A percentile compares a stretch with the other conserved stretches of the same genome.
These are phyloP conservation scores for Apostichopus parvimensis DNA, from an alignment of 35 echinoderm and acorn worm species.

Conservation along the genomic window DNA sequence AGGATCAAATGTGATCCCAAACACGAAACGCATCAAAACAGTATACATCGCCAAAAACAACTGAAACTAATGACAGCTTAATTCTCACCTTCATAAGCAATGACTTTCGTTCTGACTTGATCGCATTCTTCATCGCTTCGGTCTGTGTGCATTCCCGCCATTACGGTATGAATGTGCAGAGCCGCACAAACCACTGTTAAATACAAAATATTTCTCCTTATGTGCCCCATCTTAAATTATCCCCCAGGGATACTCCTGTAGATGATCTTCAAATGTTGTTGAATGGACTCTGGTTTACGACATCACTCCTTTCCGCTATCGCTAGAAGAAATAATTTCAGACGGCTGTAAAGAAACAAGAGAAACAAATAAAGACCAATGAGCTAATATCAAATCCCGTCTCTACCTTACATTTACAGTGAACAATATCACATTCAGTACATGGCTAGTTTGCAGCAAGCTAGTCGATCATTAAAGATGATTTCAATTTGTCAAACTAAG, in stretches of 20 bases:
- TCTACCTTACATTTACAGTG: neutral
- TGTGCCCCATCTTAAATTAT: neutral
- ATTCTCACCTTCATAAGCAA: conserved; percentile 24
- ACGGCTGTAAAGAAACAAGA: neutral
- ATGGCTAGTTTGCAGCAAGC: neutral
- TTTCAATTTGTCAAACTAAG: no score
- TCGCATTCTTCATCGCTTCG: neutral
- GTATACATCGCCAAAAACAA: no score
- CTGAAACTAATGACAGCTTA: no score
- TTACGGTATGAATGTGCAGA: neutral
- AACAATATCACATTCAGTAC: neutral
- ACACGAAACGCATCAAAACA: no score
- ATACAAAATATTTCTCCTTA: neutral
- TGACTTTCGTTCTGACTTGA: conserved; percentile 22
- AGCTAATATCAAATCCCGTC: neutral
- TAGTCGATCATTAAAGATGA: no score
- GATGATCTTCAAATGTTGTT: neutral
- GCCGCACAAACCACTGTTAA: neutral
- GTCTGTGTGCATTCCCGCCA: conserved; percentile 8
- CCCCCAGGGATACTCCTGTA: neutral
- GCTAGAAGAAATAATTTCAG: neutral
- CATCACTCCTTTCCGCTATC: neutral
- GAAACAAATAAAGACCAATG: neutral
- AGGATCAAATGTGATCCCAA: no score
- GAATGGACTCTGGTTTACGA: neutral